A percentile compares a stretch with the other conserved stretches of the same genome.
Conservation (phyloP, 53 echinoderm and acorn worm genomes). For the Holothuria scabra region DNA sequence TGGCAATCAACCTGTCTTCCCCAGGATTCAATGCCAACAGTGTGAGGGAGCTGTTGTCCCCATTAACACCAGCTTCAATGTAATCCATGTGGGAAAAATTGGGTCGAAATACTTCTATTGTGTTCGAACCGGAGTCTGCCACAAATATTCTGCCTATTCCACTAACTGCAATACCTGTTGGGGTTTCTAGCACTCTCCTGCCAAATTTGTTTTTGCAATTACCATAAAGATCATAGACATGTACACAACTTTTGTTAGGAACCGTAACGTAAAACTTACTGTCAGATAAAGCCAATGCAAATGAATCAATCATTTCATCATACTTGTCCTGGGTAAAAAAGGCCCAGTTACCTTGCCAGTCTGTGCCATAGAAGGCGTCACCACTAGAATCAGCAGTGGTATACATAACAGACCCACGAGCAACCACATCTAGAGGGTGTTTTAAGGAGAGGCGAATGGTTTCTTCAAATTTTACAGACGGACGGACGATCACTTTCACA, state of each 20-base stretch:
- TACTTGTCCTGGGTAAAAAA: neutral
- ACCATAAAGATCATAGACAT: neutral
- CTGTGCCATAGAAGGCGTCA: too few relatives aligned
- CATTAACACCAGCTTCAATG: neutral
- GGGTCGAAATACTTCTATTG: neutral
- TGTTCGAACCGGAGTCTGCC: neutral
- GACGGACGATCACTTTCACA: neutral
- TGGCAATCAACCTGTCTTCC: too few relatives aligned
- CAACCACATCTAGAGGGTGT: too few relatives aligned
- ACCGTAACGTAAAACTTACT: neutral
- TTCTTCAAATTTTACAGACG: neutral
- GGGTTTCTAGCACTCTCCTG: neutral
- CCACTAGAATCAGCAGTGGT: too few relatives aligned
- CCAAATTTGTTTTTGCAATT: slow-evolving; percentile 7
- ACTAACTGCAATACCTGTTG: too few relatives aligned
- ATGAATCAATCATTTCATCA: neutral
- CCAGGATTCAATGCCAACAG: neutral
- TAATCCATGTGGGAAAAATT: neutral
- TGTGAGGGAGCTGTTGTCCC: neutral
- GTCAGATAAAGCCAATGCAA: neutral
- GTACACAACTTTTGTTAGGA: neutral
- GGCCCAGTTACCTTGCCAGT: too few relatives aligned
- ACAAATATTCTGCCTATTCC: slow-evolving; percentile 18
- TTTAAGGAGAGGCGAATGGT: too few relatives aligned
- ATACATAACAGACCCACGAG: too few relatives aligned